These are phyloP conservation scores for Hemistola chrysoprasaria DNA, from an alignment of 2,888 invertebrate genomes.

Conservation along the genomic window DNA sequence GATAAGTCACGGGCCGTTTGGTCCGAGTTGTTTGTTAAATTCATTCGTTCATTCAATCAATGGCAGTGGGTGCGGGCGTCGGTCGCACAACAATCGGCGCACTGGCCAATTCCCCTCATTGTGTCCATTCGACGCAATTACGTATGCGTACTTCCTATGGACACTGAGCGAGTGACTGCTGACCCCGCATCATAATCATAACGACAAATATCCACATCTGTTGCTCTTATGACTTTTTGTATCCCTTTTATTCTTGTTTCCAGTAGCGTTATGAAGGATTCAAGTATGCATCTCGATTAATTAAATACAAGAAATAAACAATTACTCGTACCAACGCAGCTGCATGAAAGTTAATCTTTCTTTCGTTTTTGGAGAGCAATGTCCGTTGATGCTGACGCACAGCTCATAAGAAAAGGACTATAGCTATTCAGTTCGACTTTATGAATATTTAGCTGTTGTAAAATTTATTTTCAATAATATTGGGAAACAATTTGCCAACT, in stretches of 20 bases:
- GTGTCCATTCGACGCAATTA: conserved; percentile 77
- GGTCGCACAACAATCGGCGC: conserved; percentile 78
- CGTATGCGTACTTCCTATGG: conserved; percentile 73
- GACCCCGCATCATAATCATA: conserved; percentile 48
- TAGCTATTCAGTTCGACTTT: no score
- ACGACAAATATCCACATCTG: conserved; percentile 58
- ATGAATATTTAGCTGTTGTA: not conserved
- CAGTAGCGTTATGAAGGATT: conserved; percentile 36
- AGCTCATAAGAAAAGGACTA: no score
- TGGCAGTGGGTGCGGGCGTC: conserved; percentile 75
- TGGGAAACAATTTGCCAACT: not conserved
- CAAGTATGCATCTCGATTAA: conserved; percentile 44
- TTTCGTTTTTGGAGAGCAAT: conserved; percentile 1
- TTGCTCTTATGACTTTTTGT: conserved; percentile 44
- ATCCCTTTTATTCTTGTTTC: conserved; percentile 30
- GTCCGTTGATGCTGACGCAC: no score
- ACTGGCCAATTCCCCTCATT: conserved; percentile 79
- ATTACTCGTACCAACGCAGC: conserved; percentile 38
- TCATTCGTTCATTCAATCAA: conserved; percentile 75
- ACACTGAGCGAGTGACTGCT: conserved; percentile 26
- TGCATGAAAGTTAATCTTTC: conserved; percentile 24
- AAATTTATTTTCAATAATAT: conserved; percentile 7
- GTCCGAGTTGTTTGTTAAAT: conserved; percentile 66
- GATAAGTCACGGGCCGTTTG: conserved; percentile 59
- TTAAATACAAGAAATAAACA: conserved; percentile 42